Conservation (phyloP, 2,113 vertebrate species). For the Lichenostomus cassidix region DNA sequence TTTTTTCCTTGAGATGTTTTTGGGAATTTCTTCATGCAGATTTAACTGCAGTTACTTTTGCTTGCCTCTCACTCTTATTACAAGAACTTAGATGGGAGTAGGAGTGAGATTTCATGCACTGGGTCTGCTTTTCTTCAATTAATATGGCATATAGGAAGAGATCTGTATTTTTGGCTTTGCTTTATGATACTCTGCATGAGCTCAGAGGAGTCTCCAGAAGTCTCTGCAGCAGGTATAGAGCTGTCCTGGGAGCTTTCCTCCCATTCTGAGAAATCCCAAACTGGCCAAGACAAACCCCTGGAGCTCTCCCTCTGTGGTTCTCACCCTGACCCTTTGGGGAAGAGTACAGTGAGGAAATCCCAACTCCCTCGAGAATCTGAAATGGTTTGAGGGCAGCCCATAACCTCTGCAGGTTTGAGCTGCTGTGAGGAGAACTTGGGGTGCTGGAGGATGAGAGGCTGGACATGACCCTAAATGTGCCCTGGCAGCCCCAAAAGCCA, state of each 20-base stretch:
- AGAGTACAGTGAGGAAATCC: fast-evolving
- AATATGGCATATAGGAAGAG: background rate
- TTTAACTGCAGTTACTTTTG: background rate
- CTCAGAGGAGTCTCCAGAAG: background rate
- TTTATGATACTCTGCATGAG: background rate
- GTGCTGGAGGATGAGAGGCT: background rate
- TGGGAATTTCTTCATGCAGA: background rate
- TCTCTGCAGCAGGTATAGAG: background rate
- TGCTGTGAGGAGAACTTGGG: background rate
- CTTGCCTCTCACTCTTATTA: background rate
- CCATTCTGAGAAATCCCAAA: background rate
- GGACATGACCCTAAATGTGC: background rate
- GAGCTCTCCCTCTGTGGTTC: background rate
- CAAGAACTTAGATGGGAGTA: background rate
- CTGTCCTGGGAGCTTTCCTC: background rate
- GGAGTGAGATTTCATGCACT: background rate
- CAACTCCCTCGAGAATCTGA: background rate
- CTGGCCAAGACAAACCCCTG: background rate
- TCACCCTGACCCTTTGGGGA: background rate
- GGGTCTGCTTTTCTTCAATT: background rate
- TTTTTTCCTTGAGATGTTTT: background rate
- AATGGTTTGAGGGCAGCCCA: background rate
- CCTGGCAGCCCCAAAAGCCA: background rate
- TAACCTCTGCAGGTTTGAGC: background rate
- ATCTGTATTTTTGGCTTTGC: background rate